These are phyloP conservation scores for Acanthis flammea DNA, from an alignment of 2,797 vertebrate genomes.

Conservation along the genomic window DNA sequence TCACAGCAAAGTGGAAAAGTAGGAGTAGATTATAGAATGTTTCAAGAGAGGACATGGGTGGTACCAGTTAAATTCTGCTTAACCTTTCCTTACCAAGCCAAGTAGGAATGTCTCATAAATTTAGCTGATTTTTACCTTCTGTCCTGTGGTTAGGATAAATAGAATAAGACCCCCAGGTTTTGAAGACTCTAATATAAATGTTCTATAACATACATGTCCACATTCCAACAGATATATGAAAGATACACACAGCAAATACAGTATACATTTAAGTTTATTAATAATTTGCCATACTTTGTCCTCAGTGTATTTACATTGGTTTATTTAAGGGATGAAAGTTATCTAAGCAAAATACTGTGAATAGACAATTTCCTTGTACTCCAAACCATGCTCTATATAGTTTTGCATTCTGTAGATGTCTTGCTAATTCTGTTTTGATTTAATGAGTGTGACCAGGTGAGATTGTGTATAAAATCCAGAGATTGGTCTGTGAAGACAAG, in stretches of 20 bases:
- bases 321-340: not conserved
- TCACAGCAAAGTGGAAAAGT: not conserved
- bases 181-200: not conserved
- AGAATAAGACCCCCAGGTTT: not conserved
- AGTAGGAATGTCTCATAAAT: not conserved
- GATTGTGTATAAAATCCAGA: not conserved
- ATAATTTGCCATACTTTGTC: not conserved
- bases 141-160: not conserved
- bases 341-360: not conserved
- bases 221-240: not conserved
- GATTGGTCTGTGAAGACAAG: not conserved
- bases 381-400: not conserved
- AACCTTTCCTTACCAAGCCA: not conserved
- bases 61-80: not conserved
- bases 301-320: not conserved
- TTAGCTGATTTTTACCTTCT: not conserved
- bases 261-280: not conserved
- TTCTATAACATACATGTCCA: not conserved
- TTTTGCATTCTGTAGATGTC: not conserved
- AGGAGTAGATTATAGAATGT: not conserved
- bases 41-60: not conserved
- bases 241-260: not conserved
- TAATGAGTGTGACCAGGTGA: not conserved
- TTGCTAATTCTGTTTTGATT: not conserved
- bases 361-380: not conserved